Conservation (phyloP, 2,113 vertebrate genomes). For the Nymphicus hollandicus region DNA sequence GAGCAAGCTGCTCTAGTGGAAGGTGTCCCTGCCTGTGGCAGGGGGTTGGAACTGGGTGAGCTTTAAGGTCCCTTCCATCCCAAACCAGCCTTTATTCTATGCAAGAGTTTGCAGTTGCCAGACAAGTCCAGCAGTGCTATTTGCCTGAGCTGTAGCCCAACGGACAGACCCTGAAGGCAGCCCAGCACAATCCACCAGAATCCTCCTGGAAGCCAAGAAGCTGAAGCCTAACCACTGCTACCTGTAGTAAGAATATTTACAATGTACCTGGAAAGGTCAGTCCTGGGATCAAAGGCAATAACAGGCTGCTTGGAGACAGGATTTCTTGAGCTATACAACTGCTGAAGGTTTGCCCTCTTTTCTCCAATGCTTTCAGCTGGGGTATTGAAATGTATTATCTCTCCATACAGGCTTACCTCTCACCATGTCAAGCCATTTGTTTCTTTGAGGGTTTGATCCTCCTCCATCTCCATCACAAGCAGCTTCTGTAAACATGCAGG, state of each 20-base stretch:
- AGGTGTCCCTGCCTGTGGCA: rapidly evolving
- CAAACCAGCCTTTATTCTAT: neutral
- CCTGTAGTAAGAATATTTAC: neutral
- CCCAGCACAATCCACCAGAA: neutral
- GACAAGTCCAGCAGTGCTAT: neutral
- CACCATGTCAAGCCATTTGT: neutral
- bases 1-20: neutral
- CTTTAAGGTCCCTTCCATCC: neutral
- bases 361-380: neutral
- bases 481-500: rapidly evolving
- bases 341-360: neutral
- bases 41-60: rapidly evolving
- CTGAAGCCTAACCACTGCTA: neutral
- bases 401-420: neutral
- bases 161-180: neutral
- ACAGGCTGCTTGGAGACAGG: neutral
- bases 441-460: neutral
- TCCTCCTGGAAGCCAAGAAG: neutral
- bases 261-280: neutral
- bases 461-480: neutral
- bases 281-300: neutral
- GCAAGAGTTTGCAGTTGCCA: neutral
- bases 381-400: neutral
- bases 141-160: neutral
- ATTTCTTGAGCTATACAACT: neutral